phyloP scores from a whole-genome alignment of 2,888 invertebrate genomes.

The Yponomeuta malinellus region DNA sequence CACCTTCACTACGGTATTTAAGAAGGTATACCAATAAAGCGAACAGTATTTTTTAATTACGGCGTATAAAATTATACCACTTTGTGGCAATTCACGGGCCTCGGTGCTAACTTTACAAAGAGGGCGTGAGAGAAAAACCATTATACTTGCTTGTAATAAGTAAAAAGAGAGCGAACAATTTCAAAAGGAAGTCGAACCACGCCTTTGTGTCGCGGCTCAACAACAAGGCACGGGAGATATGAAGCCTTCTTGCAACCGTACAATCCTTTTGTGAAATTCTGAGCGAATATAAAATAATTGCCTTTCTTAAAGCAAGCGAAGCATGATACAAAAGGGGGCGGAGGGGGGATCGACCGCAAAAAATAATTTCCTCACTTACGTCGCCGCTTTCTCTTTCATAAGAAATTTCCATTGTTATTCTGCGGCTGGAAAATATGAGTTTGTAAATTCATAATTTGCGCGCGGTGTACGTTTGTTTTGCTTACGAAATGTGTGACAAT shows the following conservation, averaged over 20 bases:
- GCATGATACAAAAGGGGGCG: not conserved
- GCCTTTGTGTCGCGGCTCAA: not conserved
- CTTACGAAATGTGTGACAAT: constrained; percentile 4
- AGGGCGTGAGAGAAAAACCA: not conserved
- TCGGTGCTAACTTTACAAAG: not conserved
- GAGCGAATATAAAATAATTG: constrained; percentile 3
- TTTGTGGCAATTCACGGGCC: not conserved
- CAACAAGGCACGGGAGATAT: not conserved
- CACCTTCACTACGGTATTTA: no score
- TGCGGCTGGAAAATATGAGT: constrained; percentile 6
- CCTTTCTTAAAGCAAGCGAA: not conserved
- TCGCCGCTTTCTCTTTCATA: constrained; percentile 7
- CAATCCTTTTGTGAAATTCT: not conserved
- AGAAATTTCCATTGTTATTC: constrained; percentile 9
- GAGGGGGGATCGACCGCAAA: not conserved
- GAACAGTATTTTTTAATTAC: not conserved
- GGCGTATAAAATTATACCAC: not conserved
- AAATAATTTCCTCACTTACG: constrained; percentile 6
- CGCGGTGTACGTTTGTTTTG: not conserved
- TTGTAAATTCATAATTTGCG: not conserved
- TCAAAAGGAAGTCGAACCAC: not conserved
- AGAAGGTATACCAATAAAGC: not conserved
- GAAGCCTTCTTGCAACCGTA: not conserved
- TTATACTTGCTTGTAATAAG: not conserved
- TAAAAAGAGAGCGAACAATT: not conserved